Evolutionary conservation across 2,113 vertebrate genomes (phyloP).

Genomic region (Anser cygnoides): DNA sequence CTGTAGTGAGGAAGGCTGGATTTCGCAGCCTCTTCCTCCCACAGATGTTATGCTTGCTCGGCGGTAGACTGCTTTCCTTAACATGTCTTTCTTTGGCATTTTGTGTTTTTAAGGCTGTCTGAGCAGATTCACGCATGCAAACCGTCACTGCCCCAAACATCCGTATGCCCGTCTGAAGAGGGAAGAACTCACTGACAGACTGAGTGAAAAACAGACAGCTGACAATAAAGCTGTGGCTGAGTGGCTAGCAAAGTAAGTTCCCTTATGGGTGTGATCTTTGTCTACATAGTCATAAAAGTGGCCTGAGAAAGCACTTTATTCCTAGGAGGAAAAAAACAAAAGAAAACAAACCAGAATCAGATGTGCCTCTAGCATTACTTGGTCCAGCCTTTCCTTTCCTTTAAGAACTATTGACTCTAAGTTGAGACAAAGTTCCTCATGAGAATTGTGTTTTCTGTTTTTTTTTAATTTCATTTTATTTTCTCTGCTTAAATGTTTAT

Average conservation of each 20-base stretch:
- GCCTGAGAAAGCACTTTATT: not conserved
- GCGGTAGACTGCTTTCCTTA: not conserved
- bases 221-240: constrained; percentile 96
- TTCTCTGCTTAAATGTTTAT: not conserved
- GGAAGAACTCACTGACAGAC: constrained; percentile 85
- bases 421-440: not conserved
- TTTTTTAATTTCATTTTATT: not conserved
- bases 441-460: not conserved
- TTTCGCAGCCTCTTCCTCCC: not conserved
- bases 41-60: not conserved
- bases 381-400: not conserved
- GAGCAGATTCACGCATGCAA: constrained; percentile 96
- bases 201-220: constrained; percentile 84
- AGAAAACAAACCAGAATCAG: not conserved
- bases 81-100: not conserved
- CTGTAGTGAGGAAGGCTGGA: not conserved
- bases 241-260: constrained; percentile 93
- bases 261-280: not conserved
- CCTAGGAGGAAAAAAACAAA: not conserved
- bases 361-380: not conserved
- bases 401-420: not conserved
- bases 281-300: not conserved
- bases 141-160: constrained; percentile 96
- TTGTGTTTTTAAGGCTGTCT: constrained; percentile 84
- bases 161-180: constrained; percentile 93